phyloP scores from a whole-genome alignment of 2,888 invertebrate genomes.

The Petrolisthes manimaculis region DNA sequence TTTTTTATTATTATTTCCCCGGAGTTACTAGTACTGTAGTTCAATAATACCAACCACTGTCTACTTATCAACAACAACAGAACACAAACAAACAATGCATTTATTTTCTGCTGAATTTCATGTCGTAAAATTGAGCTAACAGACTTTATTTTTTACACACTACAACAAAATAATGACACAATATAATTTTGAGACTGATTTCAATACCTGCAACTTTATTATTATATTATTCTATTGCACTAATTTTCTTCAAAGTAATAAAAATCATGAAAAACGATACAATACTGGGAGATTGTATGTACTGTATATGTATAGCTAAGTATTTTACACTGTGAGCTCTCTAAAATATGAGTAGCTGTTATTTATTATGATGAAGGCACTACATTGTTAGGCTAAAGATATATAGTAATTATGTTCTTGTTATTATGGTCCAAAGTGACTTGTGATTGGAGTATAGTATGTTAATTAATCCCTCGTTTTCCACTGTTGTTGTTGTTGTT shows the following conservation, averaged over 20 bases:
- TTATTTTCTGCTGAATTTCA: no score
- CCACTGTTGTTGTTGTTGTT: neutral
- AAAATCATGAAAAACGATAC: neutral
- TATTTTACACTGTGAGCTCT: neutral
- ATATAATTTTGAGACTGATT: neutral
- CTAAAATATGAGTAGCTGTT: neutral
- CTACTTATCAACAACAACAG: no score
- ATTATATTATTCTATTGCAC: neutral
- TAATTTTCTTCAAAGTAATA: neutral
- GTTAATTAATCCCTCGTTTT: neutral
- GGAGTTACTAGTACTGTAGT: no score
- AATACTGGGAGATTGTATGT: no score
- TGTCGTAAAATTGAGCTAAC: neutral
- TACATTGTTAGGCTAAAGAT: constrained; percentile 60
- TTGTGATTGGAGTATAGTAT: constrained; percentile 11
- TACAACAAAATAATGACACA: neutral
- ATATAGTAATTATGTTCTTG: neutral
- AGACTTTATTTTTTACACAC: neutral
- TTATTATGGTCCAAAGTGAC: constrained; percentile 47
- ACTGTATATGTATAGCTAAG: neutral
- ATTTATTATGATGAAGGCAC: constrained; percentile 51
- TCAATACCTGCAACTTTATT: neutral
- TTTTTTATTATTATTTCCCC: no score
- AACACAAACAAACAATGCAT: no score
- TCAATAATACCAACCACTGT: no score